Percentiles rank a stretch among this genome's conserved stretches.
phyloP scores from a whole-genome alignment of 2,797 vertebrate genomes.

The Pseudotriccus pelzelni region DNA sequence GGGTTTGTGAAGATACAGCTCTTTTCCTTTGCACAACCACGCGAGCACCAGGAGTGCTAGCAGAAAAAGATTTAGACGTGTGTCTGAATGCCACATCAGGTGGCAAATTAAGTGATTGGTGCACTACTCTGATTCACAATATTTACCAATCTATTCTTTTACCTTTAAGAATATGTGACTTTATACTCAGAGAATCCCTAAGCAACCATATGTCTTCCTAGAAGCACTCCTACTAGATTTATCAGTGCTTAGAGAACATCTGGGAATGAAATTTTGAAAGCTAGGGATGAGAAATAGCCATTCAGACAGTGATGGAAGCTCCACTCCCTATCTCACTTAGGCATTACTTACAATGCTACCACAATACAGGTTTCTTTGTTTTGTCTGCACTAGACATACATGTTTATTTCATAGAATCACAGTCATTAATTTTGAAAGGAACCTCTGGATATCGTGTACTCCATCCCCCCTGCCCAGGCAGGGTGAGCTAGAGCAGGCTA shows the following conservation, averaged over 20 bases:
- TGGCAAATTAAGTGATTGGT: not conserved
- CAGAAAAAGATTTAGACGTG: not conserved
- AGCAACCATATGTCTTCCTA: not conserved
- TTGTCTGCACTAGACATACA: not conserved
- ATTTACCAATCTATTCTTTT: not conserved
- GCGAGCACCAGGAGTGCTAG: not conserved
- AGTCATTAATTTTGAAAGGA: not conserved
- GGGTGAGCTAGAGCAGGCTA: not conserved
- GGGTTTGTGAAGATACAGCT: not conserved
- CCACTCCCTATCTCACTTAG: not conserved
- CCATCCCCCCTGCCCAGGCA: fast-evolving
- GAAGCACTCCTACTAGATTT: no score
- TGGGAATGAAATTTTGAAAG: not conserved
- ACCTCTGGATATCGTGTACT: not conserved
- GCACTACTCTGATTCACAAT: not conserved
- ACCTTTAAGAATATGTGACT: not conserved
- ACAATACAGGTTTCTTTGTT: not conserved
- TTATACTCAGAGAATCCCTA: not conserved
- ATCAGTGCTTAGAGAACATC: not conserved
- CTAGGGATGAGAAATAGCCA: not conserved
- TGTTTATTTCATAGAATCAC: not conserved
- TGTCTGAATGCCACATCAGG: not conserved
- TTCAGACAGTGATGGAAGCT: not conserved
- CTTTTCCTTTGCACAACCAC: not conserved
- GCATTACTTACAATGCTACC: not conserved